Base-by-base conservation (phyloP, 2,797 vertebrate species). In the Rachycentron canadum region DNA sequence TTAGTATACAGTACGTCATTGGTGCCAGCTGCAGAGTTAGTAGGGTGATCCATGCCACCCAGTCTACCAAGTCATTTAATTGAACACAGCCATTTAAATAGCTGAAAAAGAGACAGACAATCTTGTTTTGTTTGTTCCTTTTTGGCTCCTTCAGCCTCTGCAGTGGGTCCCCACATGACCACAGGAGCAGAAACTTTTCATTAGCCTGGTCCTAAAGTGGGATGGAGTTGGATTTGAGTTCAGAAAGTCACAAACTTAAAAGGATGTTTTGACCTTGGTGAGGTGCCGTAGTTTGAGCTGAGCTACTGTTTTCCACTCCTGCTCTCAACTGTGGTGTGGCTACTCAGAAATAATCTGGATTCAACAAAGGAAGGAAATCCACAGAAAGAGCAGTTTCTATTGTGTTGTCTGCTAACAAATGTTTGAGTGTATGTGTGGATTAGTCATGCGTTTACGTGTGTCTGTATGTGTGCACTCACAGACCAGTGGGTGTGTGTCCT, bases 351-450 rank as follows among this genome's bases (percentile, higher is more conserved):
- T 62, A 75, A 91, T 89, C 79, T 82, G 74, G 41, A 81, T 73
- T 86, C 79, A 83, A 88, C 91, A 92, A 72, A 91, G 89, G 87
- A 89, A 93, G 91, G 92, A 93, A 92, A 90, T 84, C 70, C 82
- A 85, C 0, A 5, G 50, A 76, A 73, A 82, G 36, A 69, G 81
- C 65, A 16, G 65, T 69, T 88, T 86, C 88, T 85, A 84, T 91
- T 90, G 89, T 92, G 79, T 21, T 10, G 70, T 73, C 68, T 65
- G 76, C 32, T 23, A 30, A 59, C 76, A 82, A 74, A 70, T 47
- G 67, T 23, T 26, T n/a, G 40, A 21, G 55, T 58, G 73, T 58
- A 55, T 66, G 73, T 73, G 61, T 65, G 72, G 47, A 63, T 87
- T 59, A 77, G 59, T 38, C 19, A 10, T 25, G 23, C n/a, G n/a